These are phyloP conservation scores for Slavum lentiscoides DNA, from an alignment of 2,888 invertebrate genomes.

Conservation along the genomic window DNA sequence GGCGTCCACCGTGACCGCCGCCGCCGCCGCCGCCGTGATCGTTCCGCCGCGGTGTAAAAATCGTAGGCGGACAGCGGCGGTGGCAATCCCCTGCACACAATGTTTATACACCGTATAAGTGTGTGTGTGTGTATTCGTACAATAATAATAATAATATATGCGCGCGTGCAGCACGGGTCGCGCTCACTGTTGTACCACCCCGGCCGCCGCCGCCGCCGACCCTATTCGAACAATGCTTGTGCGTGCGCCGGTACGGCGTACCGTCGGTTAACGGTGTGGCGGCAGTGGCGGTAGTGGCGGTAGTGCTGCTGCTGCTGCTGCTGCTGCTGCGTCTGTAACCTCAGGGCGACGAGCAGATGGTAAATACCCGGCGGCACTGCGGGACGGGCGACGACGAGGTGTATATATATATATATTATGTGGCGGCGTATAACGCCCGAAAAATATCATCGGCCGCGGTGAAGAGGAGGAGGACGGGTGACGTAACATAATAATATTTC, in stretches of 20 bases:
- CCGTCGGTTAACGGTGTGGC: too few relatives aligned
- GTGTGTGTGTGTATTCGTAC: constrained; percentile 8
- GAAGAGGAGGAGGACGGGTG: neutral
- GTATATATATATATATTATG: neutral
- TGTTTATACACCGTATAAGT: constrained; percentile 22
- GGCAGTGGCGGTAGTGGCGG: neutral
- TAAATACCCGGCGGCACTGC: constrained; percentile 9
- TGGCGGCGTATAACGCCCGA: neutral
- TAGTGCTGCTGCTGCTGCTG: neutral
- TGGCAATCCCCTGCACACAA: neutral
- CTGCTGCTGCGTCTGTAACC: constrained; percentile 13
- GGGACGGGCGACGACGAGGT: neutral
- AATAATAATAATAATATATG: constrained; percentile 30
- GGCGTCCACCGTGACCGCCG: too few relatives aligned
- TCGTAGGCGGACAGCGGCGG: constrained; percentile 1
- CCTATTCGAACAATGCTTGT: constrained; percentile 8
- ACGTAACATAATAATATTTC: constrained; percentile 50
- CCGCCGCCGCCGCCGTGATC: neutral
- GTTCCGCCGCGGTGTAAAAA: neutral
- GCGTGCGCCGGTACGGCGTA: too few relatives aligned
- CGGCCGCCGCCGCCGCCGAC: neutral
- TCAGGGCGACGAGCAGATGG: constrained; percentile 46
- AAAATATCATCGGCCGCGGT: neutral
- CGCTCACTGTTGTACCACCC: constrained; percentile 2
- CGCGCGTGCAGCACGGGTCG: constrained; percentile 27